Evolutionary conservation across 2,113 vertebrate species (phyloP), one percentile per base, ranked within the genome.

Genomic region (Hirundichthys speculiger): DNA sequence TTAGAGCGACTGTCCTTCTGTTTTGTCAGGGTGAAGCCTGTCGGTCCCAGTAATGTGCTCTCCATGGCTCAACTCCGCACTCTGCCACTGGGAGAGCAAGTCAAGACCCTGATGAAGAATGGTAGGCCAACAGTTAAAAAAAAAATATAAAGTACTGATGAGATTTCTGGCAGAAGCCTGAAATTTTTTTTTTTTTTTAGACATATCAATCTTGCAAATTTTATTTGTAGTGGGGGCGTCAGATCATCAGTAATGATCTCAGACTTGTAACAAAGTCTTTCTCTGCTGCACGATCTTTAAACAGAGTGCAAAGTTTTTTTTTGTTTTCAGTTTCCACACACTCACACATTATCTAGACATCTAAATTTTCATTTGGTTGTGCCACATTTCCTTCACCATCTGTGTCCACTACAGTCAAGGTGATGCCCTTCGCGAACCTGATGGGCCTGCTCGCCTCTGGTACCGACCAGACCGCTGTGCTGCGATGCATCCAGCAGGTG

Each of bases 401-500:
- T 56, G 13, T 78, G 25, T 13, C 12, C 0, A 64, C 70, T 84
- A n/a, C 78, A 98, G 98, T 99, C 73, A 99, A 99, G 70, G 94
- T 96, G 56, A 97, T 99, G 91, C 96, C 95, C 0, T 99, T 99
- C 73, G 95, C 98, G 54, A 98, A 98, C 83, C 91, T 99, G 52
- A 98, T 99, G 96, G 95, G 96, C 8, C 92, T 99, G 46, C 91
- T 99, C 0, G 95, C 94, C 46, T 92, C 95, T 0, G 96, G 96
- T 13, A 92, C 93, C 0, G 98, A 99, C 85, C 92, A 95, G 0
- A 95, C 95, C 0, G 79, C 96, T 12, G 96, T 94, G 72, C 87
- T 99, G 76, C 95, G 98, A 58, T 98, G 97, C 77, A 95, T 99
- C 87, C 98, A 99, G 89, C 97, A 99, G 93, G 97, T 99, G 96